Conservation (phyloP, 2,888 invertebrate species). For the Esperia sulphurella region DNA sequence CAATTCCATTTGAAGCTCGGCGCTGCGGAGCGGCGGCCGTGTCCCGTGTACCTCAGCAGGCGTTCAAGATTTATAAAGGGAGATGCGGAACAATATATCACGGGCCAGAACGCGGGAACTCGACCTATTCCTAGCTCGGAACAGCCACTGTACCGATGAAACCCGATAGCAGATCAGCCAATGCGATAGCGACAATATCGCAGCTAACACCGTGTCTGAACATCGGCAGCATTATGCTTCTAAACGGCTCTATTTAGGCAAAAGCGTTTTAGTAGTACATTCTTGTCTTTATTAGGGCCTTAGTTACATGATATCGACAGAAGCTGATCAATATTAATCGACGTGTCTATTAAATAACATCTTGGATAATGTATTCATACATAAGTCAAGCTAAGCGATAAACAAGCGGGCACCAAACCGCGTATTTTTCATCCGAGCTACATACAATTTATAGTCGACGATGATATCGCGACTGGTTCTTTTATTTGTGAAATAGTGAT, state of each 20-base stretch:
- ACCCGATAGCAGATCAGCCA: constrained; percentile 66
- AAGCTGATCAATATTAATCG: constrained; percentile 37
- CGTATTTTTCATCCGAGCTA: constrained; percentile 74
- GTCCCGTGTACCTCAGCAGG: constrained; percentile 79
- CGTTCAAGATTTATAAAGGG: constrained; percentile 76
- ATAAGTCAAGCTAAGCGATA: constrained; percentile 64
- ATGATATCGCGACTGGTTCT: constrained; percentile 78
- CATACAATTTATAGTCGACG: constrained; percentile 76
- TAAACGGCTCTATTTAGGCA: constrained; percentile 1
- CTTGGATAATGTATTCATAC: constrained; percentile 59
- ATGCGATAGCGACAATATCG: constrained; percentile 51
- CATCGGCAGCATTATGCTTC: constrained; percentile 34
- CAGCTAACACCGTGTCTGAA: constrained; percentile 44
- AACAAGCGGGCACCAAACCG: constrained; percentile 70
- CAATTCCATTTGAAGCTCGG: constrained; percentile 76
- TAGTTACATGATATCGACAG: constrained; percentile 21
- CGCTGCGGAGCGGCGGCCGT: constrained; percentile 66
- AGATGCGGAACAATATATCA: constrained; percentile 78
- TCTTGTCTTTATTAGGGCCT: constrained; percentile 1
- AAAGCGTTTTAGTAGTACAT: constrained; percentile 1
- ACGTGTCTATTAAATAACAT: constrained; percentile 47
- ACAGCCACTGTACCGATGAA: constrained; percentile 70
- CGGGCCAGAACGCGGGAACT: constrained; percentile 72
- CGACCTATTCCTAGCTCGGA: constrained; percentile 73
- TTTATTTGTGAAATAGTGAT: constrained; percentile 79